phyloP scores from a whole-genome alignment of 1,140 invertebrate genomes.

The Watersipora subatra region DNA sequence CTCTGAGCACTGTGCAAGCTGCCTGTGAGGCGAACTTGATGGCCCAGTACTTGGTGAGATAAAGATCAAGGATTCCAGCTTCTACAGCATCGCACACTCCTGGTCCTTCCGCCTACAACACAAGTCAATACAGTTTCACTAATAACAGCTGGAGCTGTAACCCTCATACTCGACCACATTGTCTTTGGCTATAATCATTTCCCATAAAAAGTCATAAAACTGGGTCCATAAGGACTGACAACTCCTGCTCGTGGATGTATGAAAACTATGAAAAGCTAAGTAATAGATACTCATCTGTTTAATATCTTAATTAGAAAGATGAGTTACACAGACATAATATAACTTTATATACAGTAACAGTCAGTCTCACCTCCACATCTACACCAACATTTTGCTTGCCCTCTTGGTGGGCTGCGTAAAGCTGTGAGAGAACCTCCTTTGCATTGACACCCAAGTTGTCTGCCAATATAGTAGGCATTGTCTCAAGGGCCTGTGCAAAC shows the following conservation, averaged over 20 bases:
- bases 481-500: constrained; percentile 79
- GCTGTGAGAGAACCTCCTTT: constrained; percentile 72
- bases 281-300: too few species aligned
- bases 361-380: constrained; percentile 65
- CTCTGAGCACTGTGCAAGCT: constrained; percentile 79
- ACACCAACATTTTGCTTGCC: constrained; percentile 71
- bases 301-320: too few species aligned
- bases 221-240: too few species aligned
- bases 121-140: too few species aligned
- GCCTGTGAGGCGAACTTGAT: constrained; percentile 87
- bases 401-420: constrained; percentile 80
- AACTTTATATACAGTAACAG: too few species aligned
- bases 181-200: too few species aligned
- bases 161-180: too few species aligned
- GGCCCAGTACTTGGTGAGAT: constrained; percentile 76
- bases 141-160: too few species aligned
- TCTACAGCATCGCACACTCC: constrained; percentile 60
- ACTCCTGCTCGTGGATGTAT: too few species aligned
- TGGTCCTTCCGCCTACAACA: constrained; percentile 41
- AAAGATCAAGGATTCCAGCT: constrained; percentile 49
- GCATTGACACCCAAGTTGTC: constrained; percentile 76
- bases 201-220: too few species aligned
- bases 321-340: too few species aligned
- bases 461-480: constrained; percentile 76
- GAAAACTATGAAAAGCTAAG: too few species aligned